Evolutionary conservation across 2,888 invertebrate genomes (phyloP).

Genomic region (Synergus itoensis): DNA sequence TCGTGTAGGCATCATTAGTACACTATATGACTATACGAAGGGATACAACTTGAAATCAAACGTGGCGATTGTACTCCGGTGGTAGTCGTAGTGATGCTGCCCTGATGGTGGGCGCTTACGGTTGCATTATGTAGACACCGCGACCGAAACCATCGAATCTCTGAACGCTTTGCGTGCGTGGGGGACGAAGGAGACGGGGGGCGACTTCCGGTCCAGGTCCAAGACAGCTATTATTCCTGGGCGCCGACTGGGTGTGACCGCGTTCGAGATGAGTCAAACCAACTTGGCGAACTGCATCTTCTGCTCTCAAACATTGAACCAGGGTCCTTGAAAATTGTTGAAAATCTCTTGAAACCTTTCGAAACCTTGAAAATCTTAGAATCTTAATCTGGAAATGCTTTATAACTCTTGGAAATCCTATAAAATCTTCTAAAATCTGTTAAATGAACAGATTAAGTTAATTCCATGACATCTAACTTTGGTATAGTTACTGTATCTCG

Average conservation of each 20-base stretch:
- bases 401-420: too few species aligned
- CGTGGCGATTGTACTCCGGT: slow-evolving; percentile 57
- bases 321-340: not conserved
- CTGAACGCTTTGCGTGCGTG: slow-evolving; percentile 58
- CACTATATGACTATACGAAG: slow-evolving; percentile 48
- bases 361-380: too few species aligned
- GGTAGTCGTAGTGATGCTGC: slow-evolving; percentile 49
- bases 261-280: slow-evolving; percentile 62
- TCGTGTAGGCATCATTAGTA: slow-evolving; percentile 75
- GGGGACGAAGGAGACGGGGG: slow-evolving; percentile 55
- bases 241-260: slow-evolving; percentile 72
- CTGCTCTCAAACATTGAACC: slow-evolving; percentile 27
- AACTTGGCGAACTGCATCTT: slow-evolving; percentile 45
- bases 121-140: slow-evolving; percentile 52
- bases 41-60: slow-evolving; percentile 67
- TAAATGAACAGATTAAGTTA: too few species aligned
- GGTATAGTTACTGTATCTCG: not conserved
- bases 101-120: slow-evolving; percentile 40
- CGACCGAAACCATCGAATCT: slow-evolving; percentile 64
- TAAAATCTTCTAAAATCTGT: too few species aligned
- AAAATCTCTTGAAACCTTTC: too few species aligned
- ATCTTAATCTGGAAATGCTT: too few species aligned
- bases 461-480: not conserved
- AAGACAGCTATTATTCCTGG: slow-evolving; percentile 66
- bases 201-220: slow-evolving; percentile 67